Evolutionary conservation across 92 coral and sea anemone genomes (phyloP).

Genomic region (Parazoanthus darwini): DNA sequence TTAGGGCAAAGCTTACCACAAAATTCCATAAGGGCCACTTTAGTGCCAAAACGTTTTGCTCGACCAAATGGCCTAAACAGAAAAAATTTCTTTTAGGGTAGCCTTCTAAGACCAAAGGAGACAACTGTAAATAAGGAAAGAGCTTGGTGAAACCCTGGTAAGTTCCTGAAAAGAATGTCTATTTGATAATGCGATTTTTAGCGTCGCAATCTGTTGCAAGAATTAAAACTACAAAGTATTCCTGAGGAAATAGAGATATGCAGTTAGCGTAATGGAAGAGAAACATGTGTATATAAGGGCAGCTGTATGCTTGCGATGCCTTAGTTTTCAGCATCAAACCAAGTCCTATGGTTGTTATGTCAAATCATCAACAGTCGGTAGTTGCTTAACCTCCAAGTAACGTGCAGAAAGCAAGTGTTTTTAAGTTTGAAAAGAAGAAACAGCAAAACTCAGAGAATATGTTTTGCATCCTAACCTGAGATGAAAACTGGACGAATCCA

Average conservation of each 20-base stretch:
- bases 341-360: background rate
- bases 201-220: background rate
- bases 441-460: background rate
- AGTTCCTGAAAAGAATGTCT: background rate
- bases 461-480: background rate
- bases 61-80: background rate
- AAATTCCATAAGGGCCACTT: background rate
- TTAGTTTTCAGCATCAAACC: background rate
- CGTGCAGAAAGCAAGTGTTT: background rate
- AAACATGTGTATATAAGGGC: background rate
- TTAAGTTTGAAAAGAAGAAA: background rate
- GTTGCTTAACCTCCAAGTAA: background rate
- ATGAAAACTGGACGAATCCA: background rate
- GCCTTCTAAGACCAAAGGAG: background rate
- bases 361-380: background rate
- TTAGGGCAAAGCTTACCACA: background rate
- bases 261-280: background rate
- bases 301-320: background rate
- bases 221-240: background rate
- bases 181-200: background rate
- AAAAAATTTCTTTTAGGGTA: background rate
- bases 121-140: background rate
- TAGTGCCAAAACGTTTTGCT: background rate
- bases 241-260: conserved; percentile 14
- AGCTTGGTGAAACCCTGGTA: background rate